Evolutionary conservation across 2,888 invertebrate species (phyloP).

Genomic region (Caenorhabditis afra): DNA sequence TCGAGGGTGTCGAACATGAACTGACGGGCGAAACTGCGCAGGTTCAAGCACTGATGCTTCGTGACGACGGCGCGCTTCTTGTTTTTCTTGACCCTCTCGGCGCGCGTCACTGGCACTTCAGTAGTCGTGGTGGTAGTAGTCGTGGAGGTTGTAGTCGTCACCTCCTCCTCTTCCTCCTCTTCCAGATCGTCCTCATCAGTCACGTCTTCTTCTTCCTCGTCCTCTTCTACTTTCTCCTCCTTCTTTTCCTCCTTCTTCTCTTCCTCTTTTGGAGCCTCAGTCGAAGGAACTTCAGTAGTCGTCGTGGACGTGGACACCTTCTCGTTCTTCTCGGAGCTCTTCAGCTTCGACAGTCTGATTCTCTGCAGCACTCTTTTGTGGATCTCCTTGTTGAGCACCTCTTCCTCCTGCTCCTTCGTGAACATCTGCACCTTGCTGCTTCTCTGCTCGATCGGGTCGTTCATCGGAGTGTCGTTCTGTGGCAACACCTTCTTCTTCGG

Average conservation of each 20-base stretch:
- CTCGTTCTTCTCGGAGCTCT: conserved; percentile 5
- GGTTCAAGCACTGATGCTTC: conserved; percentile 67
- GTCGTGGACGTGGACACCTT: conserved; percentile 5
- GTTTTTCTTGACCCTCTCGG: conserved; percentile 28
- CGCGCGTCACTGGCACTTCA: conserved; percentile 37
- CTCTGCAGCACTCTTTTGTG: conserved; percentile 46
- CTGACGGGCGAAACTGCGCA: conserved; percentile 69
- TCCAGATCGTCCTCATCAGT: conserved; percentile 5
- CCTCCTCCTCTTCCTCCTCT: conserved; percentile 36
- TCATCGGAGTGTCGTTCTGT: conserved; percentile 59
- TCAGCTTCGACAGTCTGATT: conserved; percentile 38
- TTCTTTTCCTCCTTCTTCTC: background rate
- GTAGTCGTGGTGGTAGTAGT: conserved; percentile 35
- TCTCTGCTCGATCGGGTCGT: conserved; percentile 39
- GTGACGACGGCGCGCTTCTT: conserved; percentile 51
- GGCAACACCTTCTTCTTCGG: conserved; percentile 30
- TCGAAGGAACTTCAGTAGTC: background rate
- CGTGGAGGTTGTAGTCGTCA: conserved; percentile 27
- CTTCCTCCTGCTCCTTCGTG: conserved; percentile 47
- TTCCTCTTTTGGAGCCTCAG: conserved; percentile 21
- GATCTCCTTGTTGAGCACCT: conserved; percentile 48
- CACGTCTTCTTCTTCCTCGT: conserved; percentile 21
- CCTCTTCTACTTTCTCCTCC: background rate
- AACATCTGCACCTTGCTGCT: conserved; percentile 46
- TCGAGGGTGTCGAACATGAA: conserved; percentile 61